Evolutionary conservation across 2,797 vertebrate species (phyloP).

Genomic region (Epinephelus awoara): DNA sequence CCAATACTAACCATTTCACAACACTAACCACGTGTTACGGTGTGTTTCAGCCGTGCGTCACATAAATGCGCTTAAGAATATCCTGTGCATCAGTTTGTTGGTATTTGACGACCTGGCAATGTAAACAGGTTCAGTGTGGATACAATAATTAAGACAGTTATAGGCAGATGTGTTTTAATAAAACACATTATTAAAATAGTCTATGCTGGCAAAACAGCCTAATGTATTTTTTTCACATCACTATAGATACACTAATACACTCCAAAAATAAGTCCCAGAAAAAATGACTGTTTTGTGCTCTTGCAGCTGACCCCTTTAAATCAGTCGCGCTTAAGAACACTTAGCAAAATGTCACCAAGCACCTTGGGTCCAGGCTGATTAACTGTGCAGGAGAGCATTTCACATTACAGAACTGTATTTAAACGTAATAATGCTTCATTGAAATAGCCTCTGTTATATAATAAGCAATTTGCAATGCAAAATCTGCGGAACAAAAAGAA

Average conservation of each 20-base stretch:
- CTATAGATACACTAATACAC: not conserved
- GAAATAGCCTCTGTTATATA: slow-evolving; percentile 33
- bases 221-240: not conserved
- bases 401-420: slow-evolving; percentile 30
- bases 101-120: too few species aligned
- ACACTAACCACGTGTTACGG: too few species aligned
- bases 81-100: too few species aligned
- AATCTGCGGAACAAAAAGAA: slow-evolving; percentile 12
- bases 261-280: slow-evolving; percentile 14
- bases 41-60: too few species aligned
- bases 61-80: too few species aligned
- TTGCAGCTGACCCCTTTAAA: slow-evolving; percentile 49
- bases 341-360: slow-evolving; percentile 62
- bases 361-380: slow-evolving; percentile 41
- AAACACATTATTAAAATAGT: not conserved
- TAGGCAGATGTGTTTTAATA: not conserved
- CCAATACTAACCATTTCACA: too few species aligned
- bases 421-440: slow-evolving; percentile 27
- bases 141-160: not conserved
- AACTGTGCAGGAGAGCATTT: slow-evolving; percentile 44
- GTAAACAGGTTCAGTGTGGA: too few species aligned
- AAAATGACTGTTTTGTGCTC: not conserved
- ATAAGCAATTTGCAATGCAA: slow-evolving; percentile 47
- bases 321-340: slow-evolving; percentile 54
- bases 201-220: not conserved